Conservation (phyloP, 2,797 vertebrate genomes). For the Pelobates cultripes region DNA sequence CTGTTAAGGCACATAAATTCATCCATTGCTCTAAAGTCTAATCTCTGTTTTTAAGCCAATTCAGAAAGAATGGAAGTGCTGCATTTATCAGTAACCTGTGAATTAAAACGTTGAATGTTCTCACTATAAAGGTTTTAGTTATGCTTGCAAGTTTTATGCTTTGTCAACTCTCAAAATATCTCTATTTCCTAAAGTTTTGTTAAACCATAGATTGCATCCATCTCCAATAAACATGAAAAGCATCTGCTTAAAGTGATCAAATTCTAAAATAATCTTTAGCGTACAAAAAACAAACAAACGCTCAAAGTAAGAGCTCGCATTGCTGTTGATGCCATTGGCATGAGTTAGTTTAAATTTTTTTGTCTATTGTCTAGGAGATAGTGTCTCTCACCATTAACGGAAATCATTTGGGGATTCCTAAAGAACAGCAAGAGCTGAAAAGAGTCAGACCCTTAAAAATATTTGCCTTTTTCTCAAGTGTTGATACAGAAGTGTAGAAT, state of each 20-base stretch:
- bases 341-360: neutral
- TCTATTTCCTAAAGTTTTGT: neutral
- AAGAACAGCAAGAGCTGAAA: neutral
- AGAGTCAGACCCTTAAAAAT: neutral
- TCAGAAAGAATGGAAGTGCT: neutral
- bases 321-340: neutral
- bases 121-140: too few relatives aligned
- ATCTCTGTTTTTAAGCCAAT: neutral
- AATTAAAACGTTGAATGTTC: neutral
- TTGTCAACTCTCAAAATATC: neutral
- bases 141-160: neutral
- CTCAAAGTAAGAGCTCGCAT: neutral
- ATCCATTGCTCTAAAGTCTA: neutral
- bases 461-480: neutral
- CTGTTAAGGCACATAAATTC: neutral
- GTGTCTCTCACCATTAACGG: neutral
- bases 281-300: neutral
- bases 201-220: neutral
- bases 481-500: neutral
- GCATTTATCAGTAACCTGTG: neutral
- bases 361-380: neutral
- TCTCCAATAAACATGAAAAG: neutral
- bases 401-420: neutral
- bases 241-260: neutral
- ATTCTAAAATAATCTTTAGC: neutral